Percentiles rank a stretch among this genome's conserved stretches.
phyloP scores from a whole-genome alignment of 2,113 vertebrate genomes.

The Lophochroa leadbeateri region DNA sequence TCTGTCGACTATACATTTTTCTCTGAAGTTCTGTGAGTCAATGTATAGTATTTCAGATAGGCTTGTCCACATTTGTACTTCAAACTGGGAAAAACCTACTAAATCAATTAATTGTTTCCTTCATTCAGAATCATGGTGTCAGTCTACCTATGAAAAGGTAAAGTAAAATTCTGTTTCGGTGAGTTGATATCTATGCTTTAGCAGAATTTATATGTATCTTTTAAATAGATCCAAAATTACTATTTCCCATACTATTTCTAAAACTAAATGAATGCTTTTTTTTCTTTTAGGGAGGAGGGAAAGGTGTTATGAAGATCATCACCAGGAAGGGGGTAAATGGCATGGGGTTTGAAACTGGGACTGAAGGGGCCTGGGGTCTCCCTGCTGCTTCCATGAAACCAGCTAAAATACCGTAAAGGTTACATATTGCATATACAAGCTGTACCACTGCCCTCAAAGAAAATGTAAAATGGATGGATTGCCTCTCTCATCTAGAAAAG shows the following conservation, averaged over 20 bases:
- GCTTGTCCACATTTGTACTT: background rate
- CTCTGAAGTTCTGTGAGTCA: background rate
- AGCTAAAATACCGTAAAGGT: background rate
- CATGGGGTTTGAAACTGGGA: background rate
- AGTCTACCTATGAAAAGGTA: background rate
- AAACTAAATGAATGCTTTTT: background rate
- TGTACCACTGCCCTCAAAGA: background rate
- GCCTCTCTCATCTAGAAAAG: background rate
- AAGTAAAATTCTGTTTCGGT: background rate
- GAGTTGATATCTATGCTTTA: background rate
- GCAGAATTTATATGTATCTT: background rate
- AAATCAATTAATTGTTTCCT: background rate
- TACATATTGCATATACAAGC: background rate
- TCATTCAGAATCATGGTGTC: background rate
- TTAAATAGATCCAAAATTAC: background rate
- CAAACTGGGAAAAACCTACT: background rate
- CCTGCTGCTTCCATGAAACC: background rate
- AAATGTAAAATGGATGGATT: background rate
- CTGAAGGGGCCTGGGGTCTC: background rate
- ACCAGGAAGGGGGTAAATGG: background rate
- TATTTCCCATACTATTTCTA: background rate
- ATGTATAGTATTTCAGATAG: background rate
- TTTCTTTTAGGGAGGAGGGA: background rate
- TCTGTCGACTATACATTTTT: accelerated
- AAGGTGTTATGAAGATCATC: background rate